Evolutionary conservation across 2,888 invertebrate genomes (phyloP).

Genomic region (Andrena hattorfiana): DNA sequence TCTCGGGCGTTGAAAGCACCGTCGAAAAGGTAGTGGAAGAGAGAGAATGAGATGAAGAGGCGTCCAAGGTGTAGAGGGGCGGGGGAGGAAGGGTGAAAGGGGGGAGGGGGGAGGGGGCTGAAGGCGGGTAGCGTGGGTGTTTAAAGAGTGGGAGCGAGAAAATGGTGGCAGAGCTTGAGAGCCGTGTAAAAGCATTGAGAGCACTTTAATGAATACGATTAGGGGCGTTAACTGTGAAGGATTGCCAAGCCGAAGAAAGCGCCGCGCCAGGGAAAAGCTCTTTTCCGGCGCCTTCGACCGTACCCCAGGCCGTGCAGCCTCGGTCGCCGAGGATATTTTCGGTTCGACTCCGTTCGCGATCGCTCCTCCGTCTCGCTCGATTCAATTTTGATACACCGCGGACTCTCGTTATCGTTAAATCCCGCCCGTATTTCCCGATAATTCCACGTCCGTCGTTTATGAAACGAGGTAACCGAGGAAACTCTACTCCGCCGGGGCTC

Average conservation of each 20-base stretch:
- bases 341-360: conserved; percentile 6
- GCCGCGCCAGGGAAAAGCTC: conserved; percentile 61
- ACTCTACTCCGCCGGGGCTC: not conserved
- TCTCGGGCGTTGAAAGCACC: conserved; percentile 69
- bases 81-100: not conserved
- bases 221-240: conserved; percentile 82
- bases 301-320: conserved; percentile 26
- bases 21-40: conserved; percentile 57
- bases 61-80: not conserved
- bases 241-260: conserved; percentile 80
- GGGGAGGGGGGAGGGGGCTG: conserved; percentile 18
- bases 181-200: conserved; percentile 83
- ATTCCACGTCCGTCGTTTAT: not conserved
- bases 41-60: conserved; percentile 16
- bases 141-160: conserved; percentile 71
- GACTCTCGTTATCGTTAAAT: conserved; percentile 19
- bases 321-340: conserved; percentile 41
- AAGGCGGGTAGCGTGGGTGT: conserved; percentile 51
- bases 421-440: conserved; percentile 7
- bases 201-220: conserved; percentile 84
- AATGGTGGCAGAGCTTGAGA: conserved; percentile 76
- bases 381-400: conserved; percentile 28
- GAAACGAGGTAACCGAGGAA: not conserved
- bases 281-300: conserved; percentile 55
- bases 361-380: conserved; percentile 4